Conservation (phyloP, 2,797 vertebrate genomes). For the Cryptoprocta ferox region DNA sequence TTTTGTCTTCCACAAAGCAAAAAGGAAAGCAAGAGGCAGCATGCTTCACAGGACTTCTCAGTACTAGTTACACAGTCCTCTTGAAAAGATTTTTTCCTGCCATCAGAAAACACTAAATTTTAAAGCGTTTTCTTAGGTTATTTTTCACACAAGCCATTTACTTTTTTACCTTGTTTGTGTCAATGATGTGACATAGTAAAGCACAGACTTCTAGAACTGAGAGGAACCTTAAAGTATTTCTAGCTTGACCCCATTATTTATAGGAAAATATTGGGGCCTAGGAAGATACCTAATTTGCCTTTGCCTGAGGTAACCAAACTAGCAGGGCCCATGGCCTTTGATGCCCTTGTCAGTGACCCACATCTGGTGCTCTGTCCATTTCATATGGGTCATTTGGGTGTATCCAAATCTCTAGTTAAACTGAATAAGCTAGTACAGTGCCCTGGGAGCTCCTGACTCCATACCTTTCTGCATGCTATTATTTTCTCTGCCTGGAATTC, state of each 20-base stretch:
- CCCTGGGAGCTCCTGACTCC: not conserved
- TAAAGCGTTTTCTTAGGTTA: not conserved
- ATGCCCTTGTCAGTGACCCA: not conserved
- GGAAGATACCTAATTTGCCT: not conserved
- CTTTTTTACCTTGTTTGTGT: constrained; percentile 10
- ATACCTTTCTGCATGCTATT: not conserved
- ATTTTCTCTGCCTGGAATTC: not conserved
- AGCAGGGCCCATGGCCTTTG: not conserved
- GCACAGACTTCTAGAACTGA: not conserved
- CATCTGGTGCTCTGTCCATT: not conserved
- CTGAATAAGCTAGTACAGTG: not conserved
- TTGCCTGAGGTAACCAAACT: not conserved
- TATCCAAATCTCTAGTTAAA: not conserved
- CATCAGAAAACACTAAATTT: not conserved
- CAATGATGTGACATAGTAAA: not conserved
- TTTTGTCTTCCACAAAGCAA: not conserved
- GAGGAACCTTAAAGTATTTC: not conserved
- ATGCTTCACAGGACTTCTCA: not conserved
- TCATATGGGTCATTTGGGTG: not conserved
- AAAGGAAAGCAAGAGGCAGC: not conserved
- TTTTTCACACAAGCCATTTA: not conserved
- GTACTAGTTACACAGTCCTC: not conserved
- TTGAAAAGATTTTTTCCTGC: not conserved
- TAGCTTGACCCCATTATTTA: not conserved
- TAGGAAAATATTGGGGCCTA: not conserved